phyloP scores from a whole-genome alignment of 2,888 invertebrate genomes.

The Tenthredo distinguenda region DNA sequence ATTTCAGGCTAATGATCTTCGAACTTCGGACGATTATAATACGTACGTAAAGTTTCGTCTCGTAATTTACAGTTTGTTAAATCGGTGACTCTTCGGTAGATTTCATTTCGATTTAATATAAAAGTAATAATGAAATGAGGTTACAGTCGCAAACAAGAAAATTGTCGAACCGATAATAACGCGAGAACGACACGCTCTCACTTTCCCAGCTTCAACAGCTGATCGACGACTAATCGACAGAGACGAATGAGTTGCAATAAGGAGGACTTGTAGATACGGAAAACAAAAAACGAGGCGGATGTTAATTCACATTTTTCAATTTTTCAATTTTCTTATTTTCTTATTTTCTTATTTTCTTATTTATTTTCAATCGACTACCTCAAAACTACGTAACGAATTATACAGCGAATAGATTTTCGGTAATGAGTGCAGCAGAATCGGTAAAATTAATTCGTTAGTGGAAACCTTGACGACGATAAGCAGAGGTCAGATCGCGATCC shows the following conservation, averaged over 20 bases:
- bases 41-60: not conserved
- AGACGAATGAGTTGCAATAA: not conserved
- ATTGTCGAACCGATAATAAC: slow-evolving; percentile 39
- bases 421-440: not conserved
- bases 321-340: not conserved
- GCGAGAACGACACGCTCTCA: slow-evolving; percentile 43
- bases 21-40: not conserved
- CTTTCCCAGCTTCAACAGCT: slow-evolving; percentile 12
- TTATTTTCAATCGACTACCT: not conserved
- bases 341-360: not conserved
- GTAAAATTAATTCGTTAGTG: not conserved
- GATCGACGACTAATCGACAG: slow-evolving; percentile 25
- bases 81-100: not conserved
- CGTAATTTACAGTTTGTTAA: not conserved
- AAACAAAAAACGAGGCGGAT: not conserved
- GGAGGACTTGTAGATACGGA: not conserved
- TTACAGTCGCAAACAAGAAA: not conserved
- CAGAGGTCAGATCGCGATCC: slow-evolving; percentile 8
- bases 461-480: slow-evolving; percentile 31
- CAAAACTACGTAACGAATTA: not conserved
- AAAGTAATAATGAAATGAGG: slow-evolving; percentile 18
- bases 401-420: not conserved
- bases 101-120: slow-evolving; percentile 1
- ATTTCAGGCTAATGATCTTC: not conserved
- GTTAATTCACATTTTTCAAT: not conserved